Evolutionary conservation across 1,140 invertebrate genomes (phyloP), one percentile per base, ranked within the genome.

Genomic region (Dreissena rostriformis): DNA sequence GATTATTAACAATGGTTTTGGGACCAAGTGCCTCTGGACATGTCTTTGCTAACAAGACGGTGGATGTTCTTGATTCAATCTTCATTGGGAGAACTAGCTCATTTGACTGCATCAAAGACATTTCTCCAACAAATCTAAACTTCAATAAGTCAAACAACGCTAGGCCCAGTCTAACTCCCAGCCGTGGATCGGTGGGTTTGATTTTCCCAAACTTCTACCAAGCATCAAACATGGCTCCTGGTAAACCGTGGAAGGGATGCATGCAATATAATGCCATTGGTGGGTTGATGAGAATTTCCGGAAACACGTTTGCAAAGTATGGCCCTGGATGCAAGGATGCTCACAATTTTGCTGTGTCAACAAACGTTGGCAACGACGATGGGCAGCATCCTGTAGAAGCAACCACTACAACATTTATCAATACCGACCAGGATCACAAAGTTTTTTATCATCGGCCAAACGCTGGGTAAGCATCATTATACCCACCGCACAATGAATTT

Each of bases 281-380:
- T 11, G 82, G 82, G 14, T 55, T 72, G 14, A 77, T 77, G 74
- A 77, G 28, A 63, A 26, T 84, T 17, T 67, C 63, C 8, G 51
- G 73, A 77, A 55, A 51, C 8, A 86, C 84, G 0, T 92, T 92
- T 81, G 86, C 86, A 0, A 65, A 88, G 39, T 92, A 86, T 66
- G 72, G 28, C 0, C 72, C 66, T 22, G 82, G 89, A 28, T 82
- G 81, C 5, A 86, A 71, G 10, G 65, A 76, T 5, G 39, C 39
- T 39, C 22, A 68, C 24, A 87, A 91, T 74, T 75, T 66, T 71
- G 88, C 87, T 66, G 73, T 91, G 0, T 85, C 86, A 12, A 90
- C 90, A 15, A 89, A 87, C 71, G 74, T 73, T 22, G 81, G 63
- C 11, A 90, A 89, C 67, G 91, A 92, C 68, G 91, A 92, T 83